These are phyloP conservation scores for Drosophila melanocephala DNA, from an alignment of 2,888 invertebrate genomes.

Conservation along the genomic window DNA sequence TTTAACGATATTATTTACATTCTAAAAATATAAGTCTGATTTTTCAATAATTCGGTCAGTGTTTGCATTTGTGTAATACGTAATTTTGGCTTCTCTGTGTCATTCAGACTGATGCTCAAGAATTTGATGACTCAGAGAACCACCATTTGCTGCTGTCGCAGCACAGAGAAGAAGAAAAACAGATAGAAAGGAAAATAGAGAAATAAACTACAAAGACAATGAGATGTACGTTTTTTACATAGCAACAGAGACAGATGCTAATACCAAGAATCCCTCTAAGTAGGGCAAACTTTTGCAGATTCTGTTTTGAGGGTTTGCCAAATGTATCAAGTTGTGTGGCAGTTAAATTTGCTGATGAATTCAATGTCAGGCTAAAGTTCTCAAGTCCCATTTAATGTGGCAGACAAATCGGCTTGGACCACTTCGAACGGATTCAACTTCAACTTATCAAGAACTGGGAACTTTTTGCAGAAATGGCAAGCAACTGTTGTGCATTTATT, in stretches of 20 bases:
- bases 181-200: constrained; percentile 3
- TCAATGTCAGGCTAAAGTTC: constrained; percentile 25
- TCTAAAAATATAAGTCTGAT: constrained; percentile 1
- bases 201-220: constrained; percentile 2
- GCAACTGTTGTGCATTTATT: constrained; percentile 46
- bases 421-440: constrained; percentile 12
- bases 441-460: background rate
- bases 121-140: constrained; percentile 69
- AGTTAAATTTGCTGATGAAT: constrained; percentile 52
- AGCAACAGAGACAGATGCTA: constrained; percentile 8
- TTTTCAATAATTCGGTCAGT: constrained; percentile 16
- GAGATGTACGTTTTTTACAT: constrained; percentile 4
- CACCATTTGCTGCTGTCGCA: constrained; percentile 24
- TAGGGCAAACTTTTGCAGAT: constrained; percentile 70
- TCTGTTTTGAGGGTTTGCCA: constrained; percentile 39
- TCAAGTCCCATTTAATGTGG: constrained; percentile 25
- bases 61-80: constrained; percentile 44
- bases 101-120: constrained; percentile 45
- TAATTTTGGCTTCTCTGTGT: constrained; percentile 41
- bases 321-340: constrained; percentile 44
- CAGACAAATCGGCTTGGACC: constrained; percentile 28
- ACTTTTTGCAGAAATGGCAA: constrained; percentile 2
- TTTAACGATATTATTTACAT: background rate
- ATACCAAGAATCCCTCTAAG: constrained; percentile 27
- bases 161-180: background rate